phyloP scores from a whole-genome alignment of 2,113 vertebrate genomes.

The Phasianus colchicus region DNA sequence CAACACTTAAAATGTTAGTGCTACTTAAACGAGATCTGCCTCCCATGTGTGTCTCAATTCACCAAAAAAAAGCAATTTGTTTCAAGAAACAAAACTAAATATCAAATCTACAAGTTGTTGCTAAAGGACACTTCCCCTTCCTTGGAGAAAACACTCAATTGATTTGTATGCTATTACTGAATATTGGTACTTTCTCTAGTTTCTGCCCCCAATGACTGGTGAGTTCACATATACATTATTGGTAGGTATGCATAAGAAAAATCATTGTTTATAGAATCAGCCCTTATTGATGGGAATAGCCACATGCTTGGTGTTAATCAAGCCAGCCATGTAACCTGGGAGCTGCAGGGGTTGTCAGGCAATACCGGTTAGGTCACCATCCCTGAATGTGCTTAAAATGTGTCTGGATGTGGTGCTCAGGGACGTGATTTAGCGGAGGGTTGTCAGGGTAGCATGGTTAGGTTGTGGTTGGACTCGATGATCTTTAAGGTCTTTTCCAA shows the following conservation, averaged over 20 bases:
- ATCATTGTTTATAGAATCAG: background rate
- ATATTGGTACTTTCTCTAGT: background rate
- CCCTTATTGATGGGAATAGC: background rate
- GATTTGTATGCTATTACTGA: background rate
- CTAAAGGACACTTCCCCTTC: background rate
- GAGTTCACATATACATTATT: rapidly evolving
- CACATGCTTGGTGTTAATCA: background rate
- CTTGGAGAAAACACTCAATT: background rate
- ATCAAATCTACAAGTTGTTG: background rate
- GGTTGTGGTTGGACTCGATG: too few species aligned
- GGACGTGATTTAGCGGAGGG: too few species aligned
- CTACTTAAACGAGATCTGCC: background rate
- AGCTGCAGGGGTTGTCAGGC: background rate
- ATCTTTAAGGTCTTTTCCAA: too few species aligned
- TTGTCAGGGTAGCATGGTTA: too few species aligned
- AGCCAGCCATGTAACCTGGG: background rate
- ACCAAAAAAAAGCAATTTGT: background rate
- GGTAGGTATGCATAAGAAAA: background rate
- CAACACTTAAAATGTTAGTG: background rate
- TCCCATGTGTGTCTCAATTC: background rate
- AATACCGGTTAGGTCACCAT: too few species aligned
- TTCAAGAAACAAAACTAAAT: background rate
- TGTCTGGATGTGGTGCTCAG: too few species aligned
- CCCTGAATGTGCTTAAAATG: too few species aligned
- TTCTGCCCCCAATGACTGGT: background rate